phyloP scores from a whole-genome alignment of 2,888 invertebrate species.

The Myopa tessellatipennis region DNA sequence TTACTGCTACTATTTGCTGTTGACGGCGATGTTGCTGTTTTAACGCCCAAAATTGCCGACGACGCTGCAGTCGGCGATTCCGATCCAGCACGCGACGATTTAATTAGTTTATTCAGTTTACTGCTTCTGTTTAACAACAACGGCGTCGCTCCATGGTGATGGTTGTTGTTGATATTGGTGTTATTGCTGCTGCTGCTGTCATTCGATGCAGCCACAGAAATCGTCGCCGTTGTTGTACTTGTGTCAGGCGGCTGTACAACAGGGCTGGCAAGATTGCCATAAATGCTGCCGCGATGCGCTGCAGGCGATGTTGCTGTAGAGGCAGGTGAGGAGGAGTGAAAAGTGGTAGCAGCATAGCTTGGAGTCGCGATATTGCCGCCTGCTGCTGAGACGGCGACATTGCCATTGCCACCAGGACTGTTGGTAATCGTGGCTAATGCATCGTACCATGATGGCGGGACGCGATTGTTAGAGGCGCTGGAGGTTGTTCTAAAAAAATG shows the following conservation, averaged over 20 bases:
- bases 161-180: slow-evolving; percentile 46
- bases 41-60: slow-evolving; percentile 48
- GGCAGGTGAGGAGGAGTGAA: slow-evolving; percentile 59
- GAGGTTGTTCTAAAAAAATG: slow-evolving; percentile 48
- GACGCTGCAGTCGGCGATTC: slow-evolving; percentile 69
- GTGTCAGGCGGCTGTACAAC: slow-evolving; percentile 56
- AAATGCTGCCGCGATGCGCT: slow-evolving; percentile 59
- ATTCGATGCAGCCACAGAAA: slow-evolving; percentile 42
- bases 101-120: slow-evolving; percentile 61
- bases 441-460: slow-evolving; percentile 69
- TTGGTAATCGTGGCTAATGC: slow-evolving; percentile 64
- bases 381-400: slow-evolving; percentile 63
- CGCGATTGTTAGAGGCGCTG: slow-evolving; percentile 62
- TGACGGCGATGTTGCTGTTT: slow-evolving; percentile 48
- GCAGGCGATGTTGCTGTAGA: slow-evolving; percentile 52
- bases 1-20: slow-evolving; percentile 56
- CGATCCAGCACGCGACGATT: slow-evolving; percentile 69
- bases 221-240: slow-evolving; percentile 48
- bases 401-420: slow-evolving; percentile 67
- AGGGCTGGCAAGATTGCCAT: slow-evolving; percentile 60
- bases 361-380: slow-evolving; percentile 45
- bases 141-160: slow-evolving; percentile 40
- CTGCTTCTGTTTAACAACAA: slow-evolving; percentile 62
- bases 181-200: slow-evolving; percentile 42
- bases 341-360: slow-evolving; percentile 50